A percentile compares a stretch with the other conserved stretches of the same genome.
phyloP scores from a whole-genome alignment of 2,888 invertebrate genomes.

The Cataglyphis cursor region DNA sequence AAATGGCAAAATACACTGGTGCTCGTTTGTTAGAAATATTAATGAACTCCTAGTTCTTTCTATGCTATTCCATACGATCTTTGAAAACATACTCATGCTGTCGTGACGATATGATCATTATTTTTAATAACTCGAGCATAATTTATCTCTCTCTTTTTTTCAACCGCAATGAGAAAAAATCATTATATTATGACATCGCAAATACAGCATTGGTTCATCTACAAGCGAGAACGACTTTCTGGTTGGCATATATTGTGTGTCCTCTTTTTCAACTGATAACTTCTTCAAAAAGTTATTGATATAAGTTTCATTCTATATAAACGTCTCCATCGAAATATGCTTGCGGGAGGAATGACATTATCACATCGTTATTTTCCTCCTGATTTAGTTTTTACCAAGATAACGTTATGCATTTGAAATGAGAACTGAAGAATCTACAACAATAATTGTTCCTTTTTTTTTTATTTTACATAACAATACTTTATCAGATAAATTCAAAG shows the following conservation, averaged over 20 bases:
- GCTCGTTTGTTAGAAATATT: constrained; percentile 38
- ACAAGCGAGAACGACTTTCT: constrained; percentile 10
- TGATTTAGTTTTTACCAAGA: constrained; percentile 5
- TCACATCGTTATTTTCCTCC: neutral
- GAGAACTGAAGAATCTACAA: constrained; percentile 8
- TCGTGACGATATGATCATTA: constrained; percentile 69
- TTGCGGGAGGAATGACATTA: neutral
- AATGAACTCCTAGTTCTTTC: neutral
- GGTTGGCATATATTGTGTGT: neutral
- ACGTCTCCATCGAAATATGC: neutral
- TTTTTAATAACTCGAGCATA: constrained; percentile 74
- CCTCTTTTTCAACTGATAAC: constrained; percentile 10
- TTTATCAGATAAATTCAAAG: neutral
- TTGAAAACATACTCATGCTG: constrained; percentile 19
- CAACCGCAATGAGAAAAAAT: constrained; percentile 3
- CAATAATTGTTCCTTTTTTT: neutral
- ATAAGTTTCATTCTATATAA: neutral
- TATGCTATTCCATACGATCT: constrained; percentile 21
- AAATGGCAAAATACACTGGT: constrained; percentile 14
- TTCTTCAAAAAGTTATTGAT: constrained; percentile 10
- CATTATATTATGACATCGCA: constrained; percentile 34
- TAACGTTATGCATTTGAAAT: constrained; percentile 19
- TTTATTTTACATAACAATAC: constrained; percentile 1
- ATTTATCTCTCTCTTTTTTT: neutral
- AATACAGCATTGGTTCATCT: constrained; percentile 11